Evolutionary conservation across 2,888 invertebrate genomes (phyloP).

Genomic region (Cacoxenus indagator): DNA sequence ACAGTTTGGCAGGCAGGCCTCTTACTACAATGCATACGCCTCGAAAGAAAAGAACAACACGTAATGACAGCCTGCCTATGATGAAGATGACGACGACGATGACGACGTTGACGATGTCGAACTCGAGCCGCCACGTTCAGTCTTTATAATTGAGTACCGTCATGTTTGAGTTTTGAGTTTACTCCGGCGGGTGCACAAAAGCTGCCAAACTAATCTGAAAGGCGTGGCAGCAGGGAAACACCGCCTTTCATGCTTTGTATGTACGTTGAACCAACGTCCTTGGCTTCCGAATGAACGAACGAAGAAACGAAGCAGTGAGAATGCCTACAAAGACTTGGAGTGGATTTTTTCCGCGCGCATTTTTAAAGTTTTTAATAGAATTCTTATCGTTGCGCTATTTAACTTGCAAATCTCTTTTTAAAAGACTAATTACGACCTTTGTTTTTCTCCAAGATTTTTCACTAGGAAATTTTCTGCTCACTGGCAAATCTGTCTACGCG

Average conservation of each 20-base stretch:
- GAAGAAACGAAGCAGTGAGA: not conserved
- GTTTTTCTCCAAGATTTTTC: not conserved
- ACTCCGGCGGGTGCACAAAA: not conserved
- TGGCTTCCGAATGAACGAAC: not conserved
- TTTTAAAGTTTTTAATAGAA: slow-evolving; percentile 66
- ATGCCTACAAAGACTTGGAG: not conserved
- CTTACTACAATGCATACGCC: not conserved
- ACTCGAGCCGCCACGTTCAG: slow-evolving; percentile 4
- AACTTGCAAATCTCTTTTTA: slow-evolving; percentile 14
- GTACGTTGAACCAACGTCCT: not conserved
- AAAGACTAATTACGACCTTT: not conserved
- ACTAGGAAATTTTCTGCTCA: not conserved
- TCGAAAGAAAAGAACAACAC: slow-evolving; percentile 5
- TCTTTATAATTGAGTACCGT: not conserved
- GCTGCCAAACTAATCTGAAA: slow-evolving; percentile 5
- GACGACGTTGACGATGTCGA: not conserved
- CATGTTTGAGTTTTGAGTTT: slow-evolving; percentile 13
- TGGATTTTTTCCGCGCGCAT: slow-evolving; percentile 44
- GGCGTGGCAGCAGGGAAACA: not conserved
- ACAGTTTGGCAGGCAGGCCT: too few species aligned
- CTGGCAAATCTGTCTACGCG: not conserved
- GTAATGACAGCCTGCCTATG: slow-evolving; percentile 1
- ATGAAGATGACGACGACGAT: not conserved
- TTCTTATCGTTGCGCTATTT: slow-evolving; percentile 47
- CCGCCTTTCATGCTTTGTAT: not conserved